These are phyloP conservation scores for Meiosimyza platycephala DNA, from an alignment of 2,888 invertebrate genomes.

Conservation along the genomic window DNA sequence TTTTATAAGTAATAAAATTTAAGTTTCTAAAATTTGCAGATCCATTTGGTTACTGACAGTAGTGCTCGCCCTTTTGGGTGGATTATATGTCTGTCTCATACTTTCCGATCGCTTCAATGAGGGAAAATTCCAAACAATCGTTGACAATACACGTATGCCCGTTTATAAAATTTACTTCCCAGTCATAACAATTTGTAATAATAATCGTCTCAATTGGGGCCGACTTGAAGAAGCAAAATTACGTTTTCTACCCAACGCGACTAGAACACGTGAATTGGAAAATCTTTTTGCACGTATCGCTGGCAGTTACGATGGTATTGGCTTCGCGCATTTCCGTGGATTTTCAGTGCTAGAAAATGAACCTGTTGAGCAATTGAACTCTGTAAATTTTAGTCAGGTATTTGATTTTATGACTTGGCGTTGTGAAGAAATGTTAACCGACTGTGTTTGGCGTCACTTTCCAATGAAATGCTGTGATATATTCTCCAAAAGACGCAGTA, in stretches of 20 bases:
- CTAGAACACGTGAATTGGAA: constrained; percentile 26
- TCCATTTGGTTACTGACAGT: constrained; percentile 59
- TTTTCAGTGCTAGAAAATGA: constrained; percentile 51
- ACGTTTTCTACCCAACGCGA: constrained; percentile 54
- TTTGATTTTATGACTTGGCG: constrained; percentile 60
- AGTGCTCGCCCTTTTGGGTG: constrained; percentile 57
- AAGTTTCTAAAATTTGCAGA: constrained; percentile 41
- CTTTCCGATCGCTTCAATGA: constrained; percentile 60
- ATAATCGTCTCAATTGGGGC: constrained; percentile 63
- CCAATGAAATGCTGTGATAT: constrained; percentile 67
- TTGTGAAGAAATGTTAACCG: constrained; percentile 64
- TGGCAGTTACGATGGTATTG: constrained; percentile 55
- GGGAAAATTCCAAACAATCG: constrained; percentile 62
- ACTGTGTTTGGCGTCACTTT: constrained; percentile 67
- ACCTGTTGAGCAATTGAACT: constrained; percentile 51
- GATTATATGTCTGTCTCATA: constrained; percentile 59
- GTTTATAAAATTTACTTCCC: constrained; percentile 63
- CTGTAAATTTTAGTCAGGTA: constrained; percentile 61
- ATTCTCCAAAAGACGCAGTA: constrained; percentile 66
- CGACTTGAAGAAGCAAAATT: constrained; percentile 56
- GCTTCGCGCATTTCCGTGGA: constrained; percentile 58
- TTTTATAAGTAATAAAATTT: not conserved
- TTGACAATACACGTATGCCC: constrained; percentile 62
- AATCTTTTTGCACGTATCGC: constrained; percentile 56
- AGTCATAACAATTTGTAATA: constrained; percentile 63